phyloP scores from a whole-genome alignment of 2,113 vertebrate species.

The Saimiri boliviensis region DNA sequence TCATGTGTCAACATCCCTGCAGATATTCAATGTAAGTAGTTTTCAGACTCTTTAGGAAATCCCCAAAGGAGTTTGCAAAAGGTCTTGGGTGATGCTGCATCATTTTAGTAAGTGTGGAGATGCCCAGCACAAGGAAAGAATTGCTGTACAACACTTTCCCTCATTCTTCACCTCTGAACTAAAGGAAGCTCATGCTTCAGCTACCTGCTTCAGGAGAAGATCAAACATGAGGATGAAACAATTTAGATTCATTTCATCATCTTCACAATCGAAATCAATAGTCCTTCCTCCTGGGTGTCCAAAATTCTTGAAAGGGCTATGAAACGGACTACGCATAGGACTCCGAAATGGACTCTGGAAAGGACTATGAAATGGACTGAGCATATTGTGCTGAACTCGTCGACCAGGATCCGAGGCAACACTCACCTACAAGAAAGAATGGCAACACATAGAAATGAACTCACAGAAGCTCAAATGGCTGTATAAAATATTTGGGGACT shows the following conservation, averaged over 20 bases:
- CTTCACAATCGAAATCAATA: slow-evolving; percentile 96
- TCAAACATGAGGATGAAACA: slow-evolving; percentile 99
- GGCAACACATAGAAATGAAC: not conserved
- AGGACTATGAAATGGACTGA: slow-evolving; percentile 98
- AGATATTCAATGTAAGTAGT: slow-evolving; percentile 10
- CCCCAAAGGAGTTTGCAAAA: slow-evolving; percentile 18
- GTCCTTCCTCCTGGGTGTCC: slow-evolving; percentile 92
- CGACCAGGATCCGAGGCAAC: slow-evolving; percentile 97
- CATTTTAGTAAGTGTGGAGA: slow-evolving; percentile 20
- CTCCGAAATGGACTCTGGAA: slow-evolving; percentile 97
- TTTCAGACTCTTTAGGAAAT: slow-evolving; percentile 53
- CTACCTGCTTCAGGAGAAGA: slow-evolving; percentile 98
- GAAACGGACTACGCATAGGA: slow-evolving; percentile 92
- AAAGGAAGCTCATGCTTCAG: slow-evolving; percentile 64
- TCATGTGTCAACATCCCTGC: slow-evolving; percentile 11
- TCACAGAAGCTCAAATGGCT: not conserved
- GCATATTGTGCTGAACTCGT: slow-evolving; percentile 91
- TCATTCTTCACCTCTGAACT: slow-evolving; percentile 56
- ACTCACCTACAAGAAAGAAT: slow-evolving; percentile 88
- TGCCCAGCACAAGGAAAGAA: slow-evolving; percentile 12
- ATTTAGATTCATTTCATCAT: slow-evolving; percentile 99
- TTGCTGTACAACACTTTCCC: not conserved
- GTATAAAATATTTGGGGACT: not conserved
- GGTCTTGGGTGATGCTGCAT: not conserved
- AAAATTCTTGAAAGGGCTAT: slow-evolving; percentile 95